Evolutionary conservation across 2,888 invertebrate species (phyloP).

Genomic region (Nemotelus nigrinus): DNA sequence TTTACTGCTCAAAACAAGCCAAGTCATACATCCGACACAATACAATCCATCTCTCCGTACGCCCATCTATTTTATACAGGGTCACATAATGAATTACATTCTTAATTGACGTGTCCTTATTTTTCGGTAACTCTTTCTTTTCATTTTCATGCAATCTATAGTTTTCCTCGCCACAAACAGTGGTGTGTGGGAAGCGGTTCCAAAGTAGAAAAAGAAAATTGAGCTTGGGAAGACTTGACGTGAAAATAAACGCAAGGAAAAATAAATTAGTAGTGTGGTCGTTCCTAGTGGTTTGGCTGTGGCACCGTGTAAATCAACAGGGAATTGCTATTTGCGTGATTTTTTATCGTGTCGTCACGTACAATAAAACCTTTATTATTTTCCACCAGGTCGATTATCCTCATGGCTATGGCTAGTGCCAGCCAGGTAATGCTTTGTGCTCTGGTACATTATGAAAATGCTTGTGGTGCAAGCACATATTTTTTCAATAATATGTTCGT

Average conservation of each 20-base stretch:
- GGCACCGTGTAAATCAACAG: slow-evolving; percentile 2
- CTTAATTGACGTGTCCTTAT: slow-evolving; percentile 39
- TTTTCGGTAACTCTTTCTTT: slow-evolving; percentile 7
- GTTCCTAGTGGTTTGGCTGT: background rate
- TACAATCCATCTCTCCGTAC: slow-evolving; percentile 7
- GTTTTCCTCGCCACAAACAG: background rate
- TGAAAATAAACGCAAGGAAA: background rate
- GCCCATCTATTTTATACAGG: background rate
- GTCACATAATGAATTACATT: slow-evolving; percentile 22
- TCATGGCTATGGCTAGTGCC: background rate
- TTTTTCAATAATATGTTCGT: no score
- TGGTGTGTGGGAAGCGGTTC: background rate
- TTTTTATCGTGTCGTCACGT: slow-evolving; percentile 33
- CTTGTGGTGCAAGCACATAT: no score
- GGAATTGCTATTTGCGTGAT: slow-evolving; percentile 26
- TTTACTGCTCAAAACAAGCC: background rate
- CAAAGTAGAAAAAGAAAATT: background rate
- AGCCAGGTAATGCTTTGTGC: background rate
- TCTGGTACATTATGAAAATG: background rate
- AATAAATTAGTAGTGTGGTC: background rate
- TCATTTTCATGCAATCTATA: slow-evolving; percentile 1
- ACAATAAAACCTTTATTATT: slow-evolving; percentile 1
- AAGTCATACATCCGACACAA: slow-evolving; percentile 1
- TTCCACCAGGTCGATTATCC: no score
- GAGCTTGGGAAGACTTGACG: background rate